Percentiles rank a stretch among this genome's conserved stretches.
These are phyloP conservation scores for Macaria liturata DNA, from an alignment of 2,888 invertebrate species.

Conservation along the genomic window DNA sequence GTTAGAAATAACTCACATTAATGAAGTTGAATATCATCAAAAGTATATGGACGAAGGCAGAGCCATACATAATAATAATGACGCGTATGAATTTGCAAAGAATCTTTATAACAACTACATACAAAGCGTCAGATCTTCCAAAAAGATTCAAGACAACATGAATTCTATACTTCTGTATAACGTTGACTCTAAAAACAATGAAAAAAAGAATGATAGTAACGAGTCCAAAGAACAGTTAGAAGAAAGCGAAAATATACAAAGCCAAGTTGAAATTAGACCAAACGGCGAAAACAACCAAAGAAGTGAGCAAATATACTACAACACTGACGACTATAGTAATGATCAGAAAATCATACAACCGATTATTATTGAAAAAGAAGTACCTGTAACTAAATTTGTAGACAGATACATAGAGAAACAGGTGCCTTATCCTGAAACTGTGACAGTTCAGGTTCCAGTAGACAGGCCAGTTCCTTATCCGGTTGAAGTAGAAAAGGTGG, in stretches of 20 bases:
- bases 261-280: conserved; percentile 56
- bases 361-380: conserved; percentile 73
- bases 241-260: conserved; percentile 61
- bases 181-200: conserved; percentile 46
- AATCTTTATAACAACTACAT: conserved; percentile 63
- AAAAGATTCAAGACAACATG: conserved; percentile 60
- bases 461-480: conserved; percentile 72
- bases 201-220: conserved; percentile 35
- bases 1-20: conserved; percentile 76
- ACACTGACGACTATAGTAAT: conserved; percentile 42
- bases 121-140: conserved; percentile 63
- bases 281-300: conserved; percentile 51
- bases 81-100: conserved; percentile 53
- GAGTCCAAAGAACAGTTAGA: conserved; percentile 58
- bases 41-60: conserved; percentile 72
- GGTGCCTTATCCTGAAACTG: conserved; percentile 69
- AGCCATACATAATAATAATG: conserved; percentile 57
- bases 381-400: conserved; percentile 72
- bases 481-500: conserved; percentile 76
- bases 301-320: conserved; percentile 53
- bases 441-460: conserved; percentile 62
- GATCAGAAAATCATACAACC: conserved; percentile 70
- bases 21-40: conserved; percentile 68
- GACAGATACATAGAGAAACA: conserved; percentile 72
- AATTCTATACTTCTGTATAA: conserved; percentile 51